Evolutionary conservation across 2,888 invertebrate species (phyloP).

Genomic region (Lucinisca nassula): DNA sequence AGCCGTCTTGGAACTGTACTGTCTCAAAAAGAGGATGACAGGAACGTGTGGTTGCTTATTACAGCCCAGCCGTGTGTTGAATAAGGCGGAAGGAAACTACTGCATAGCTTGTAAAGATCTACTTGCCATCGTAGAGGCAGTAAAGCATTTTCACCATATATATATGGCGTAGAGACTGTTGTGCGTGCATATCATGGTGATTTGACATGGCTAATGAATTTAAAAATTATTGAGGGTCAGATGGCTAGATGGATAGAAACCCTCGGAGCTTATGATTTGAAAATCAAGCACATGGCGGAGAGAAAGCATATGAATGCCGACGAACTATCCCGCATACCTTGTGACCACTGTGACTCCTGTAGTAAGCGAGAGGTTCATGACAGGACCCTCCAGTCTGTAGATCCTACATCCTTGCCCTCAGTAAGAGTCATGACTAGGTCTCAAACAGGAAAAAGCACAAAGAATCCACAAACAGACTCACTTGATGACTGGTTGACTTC

Average conservation of each 20-base stretch:
- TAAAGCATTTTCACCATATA: neutral
- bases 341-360: constrained; percentile 1
- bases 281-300: too few species aligned
- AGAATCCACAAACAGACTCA: too few species aligned
- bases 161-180: neutral
- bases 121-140: too few species aligned
- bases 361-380: neutral
- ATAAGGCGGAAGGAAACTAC: too few species aligned
- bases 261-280: constrained; percentile 7
- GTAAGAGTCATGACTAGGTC: neutral
- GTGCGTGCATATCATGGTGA: neutral
- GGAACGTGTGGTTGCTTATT: too few species aligned
- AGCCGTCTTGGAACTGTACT: too few species aligned
- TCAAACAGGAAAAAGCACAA: neutral
- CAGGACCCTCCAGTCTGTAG: neutral
- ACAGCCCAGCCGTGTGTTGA: too few species aligned
- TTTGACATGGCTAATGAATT: neutral
- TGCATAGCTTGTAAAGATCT: too few species aligned
- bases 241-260: constrained; percentile 15
- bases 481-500: too few species aligned
- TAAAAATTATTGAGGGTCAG: neutral
- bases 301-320: constrained; percentile 6
- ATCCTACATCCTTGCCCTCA: neutral
- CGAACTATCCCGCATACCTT: neutral
- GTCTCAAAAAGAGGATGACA: too few species aligned